Conservation (phyloP, 2,113 vertebrate genomes). For the Eulemur macaco region DNA sequence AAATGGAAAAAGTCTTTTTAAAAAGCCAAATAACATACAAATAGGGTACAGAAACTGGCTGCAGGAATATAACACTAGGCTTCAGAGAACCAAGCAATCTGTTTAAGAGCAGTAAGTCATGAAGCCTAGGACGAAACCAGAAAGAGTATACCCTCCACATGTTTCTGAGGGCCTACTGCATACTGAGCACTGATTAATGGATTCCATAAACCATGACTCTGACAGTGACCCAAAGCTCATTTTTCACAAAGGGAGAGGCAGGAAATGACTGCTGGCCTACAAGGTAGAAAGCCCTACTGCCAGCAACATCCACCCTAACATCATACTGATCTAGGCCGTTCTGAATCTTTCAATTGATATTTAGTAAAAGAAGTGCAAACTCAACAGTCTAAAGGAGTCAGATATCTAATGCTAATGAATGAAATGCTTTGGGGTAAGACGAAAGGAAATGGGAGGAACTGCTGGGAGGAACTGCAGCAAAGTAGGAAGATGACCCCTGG, state of each 20-base stretch:
- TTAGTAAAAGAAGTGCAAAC: neutral
- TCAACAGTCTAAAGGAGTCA: neutral
- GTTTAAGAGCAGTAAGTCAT: neutral
- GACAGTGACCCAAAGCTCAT: neutral
- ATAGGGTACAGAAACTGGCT: neutral
- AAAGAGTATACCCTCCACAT: neutral
- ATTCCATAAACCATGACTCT: neutral
- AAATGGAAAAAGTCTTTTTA: neutral
- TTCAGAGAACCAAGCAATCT: neutral
- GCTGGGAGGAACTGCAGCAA: neutral
- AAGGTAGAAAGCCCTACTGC: neutral
- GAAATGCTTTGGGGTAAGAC: neutral
- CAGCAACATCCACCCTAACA: neutral
- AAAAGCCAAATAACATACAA: neutral
- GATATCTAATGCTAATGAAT: neutral
- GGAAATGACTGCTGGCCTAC: neutral
- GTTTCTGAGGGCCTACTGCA: neutral
- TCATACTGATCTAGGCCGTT: neutral
- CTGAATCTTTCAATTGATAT: neutral
- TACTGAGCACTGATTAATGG: neutral
- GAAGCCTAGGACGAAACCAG: neutral
- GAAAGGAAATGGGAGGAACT: neutral
- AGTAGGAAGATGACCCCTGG: neutral
- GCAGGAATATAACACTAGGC: neutral
- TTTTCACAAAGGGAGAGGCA: neutral